Evolutionary conservation across 2,113 vertebrate species (phyloP).

Genomic region (Varanus komodoensis): DNA sequence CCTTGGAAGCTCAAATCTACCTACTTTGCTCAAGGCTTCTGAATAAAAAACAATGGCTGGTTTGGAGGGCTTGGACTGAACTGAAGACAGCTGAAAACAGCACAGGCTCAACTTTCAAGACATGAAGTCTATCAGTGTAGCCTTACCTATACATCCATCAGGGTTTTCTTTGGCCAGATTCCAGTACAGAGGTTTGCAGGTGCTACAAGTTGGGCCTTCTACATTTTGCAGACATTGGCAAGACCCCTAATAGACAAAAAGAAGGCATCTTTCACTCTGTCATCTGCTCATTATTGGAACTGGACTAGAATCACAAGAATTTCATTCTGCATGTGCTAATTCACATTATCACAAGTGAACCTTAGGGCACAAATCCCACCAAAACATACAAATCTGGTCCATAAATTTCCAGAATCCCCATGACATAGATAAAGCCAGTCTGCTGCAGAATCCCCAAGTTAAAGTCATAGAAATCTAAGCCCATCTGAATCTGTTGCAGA

Average conservation of each 20-base stretch:
- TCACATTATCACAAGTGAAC: too few relatives aligned
- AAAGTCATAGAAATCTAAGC: too few relatives aligned
- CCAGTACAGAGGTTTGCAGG: conserved; percentile 92
- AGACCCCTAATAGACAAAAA: conserved; percentile 77
- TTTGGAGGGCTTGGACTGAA: not conserved
- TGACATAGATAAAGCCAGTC: too few relatives aligned
- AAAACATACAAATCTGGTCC: too few relatives aligned
- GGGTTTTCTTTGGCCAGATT: conserved; percentile 84
- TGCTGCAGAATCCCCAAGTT: too few relatives aligned
- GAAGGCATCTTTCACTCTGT: not conserved
- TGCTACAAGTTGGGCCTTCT: conserved; percentile 83
- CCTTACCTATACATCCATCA: conserved; percentile 85
- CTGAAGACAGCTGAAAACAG: not conserved
- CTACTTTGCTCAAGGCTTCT: not conserved
- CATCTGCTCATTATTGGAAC: too few relatives aligned
- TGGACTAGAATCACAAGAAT: not conserved
- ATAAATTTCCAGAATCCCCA: too few relatives aligned
- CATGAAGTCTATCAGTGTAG: not conserved
- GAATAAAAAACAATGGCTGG: not conserved
- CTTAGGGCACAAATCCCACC: too few relatives aligned
- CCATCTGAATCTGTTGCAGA: too few relatives aligned
- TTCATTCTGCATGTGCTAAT: too few relatives aligned
- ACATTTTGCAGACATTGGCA: conserved; percentile 86
- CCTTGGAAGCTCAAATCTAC: not conserved
- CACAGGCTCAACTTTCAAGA: not conserved